Conservation (phyloP, 1,140 invertebrate genomes). For the Paracyclopina nana region DNA sequence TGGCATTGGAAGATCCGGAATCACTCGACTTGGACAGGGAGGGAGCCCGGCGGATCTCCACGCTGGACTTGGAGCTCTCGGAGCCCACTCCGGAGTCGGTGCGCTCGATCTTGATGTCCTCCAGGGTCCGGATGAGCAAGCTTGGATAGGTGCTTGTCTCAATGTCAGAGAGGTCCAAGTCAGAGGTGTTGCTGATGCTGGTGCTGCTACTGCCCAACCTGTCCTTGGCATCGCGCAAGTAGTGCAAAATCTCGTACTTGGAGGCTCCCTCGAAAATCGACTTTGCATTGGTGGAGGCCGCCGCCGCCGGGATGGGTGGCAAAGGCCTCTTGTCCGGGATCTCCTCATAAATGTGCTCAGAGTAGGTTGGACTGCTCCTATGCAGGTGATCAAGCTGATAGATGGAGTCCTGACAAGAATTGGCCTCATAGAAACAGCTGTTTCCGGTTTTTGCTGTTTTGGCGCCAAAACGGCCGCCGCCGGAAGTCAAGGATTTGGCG, state of each 20-base stretch:
- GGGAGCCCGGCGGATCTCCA: neutral
- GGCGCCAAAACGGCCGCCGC: too few relatives aligned
- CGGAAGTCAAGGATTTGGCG: neutral
- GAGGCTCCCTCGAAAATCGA: constrained; percentile 64
- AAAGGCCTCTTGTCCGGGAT: constrained; percentile 50
- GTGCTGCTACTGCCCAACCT: constrained; percentile 32
- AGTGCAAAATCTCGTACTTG: constrained; percentile 69
- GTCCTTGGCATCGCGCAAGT: constrained; percentile 60
- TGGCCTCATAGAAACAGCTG: constrained; percentile 7
- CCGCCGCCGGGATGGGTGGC: constrained; percentile 29
- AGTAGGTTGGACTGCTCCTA: neutral
- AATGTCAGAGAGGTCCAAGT: too few relatives aligned
- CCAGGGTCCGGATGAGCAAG: neutral
- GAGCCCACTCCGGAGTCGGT: constrained; percentile 83
- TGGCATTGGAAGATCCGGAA: too few relatives aligned
- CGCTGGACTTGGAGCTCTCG: constrained; percentile 57
- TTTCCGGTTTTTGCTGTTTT: too few relatives aligned
- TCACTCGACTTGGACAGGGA: too few relatives aligned
- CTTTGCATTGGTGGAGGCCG: constrained; percentile 22
- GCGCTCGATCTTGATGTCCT: constrained; percentile 48
- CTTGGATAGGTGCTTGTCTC: constrained; percentile 3
- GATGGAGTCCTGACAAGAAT: constrained; percentile 5
- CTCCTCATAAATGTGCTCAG: constrained; percentile 69
- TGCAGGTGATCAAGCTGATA: neutral
- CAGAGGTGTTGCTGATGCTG: constrained; percentile 18